phyloP scores from a whole-genome alignment of 2,113 vertebrate species.

The Callopanchax toddi region DNA sequence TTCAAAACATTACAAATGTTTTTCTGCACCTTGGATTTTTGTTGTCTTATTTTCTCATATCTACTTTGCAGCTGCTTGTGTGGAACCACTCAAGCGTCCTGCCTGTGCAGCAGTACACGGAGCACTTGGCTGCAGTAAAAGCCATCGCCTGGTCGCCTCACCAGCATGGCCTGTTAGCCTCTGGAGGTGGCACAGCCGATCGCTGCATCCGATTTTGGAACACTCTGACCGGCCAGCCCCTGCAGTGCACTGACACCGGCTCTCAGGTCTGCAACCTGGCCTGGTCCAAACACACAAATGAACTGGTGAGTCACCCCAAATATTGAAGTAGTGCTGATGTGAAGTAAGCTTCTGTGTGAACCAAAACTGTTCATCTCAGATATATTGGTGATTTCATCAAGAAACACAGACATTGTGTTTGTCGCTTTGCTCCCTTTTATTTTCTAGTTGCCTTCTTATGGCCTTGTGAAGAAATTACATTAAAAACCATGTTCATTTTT shows the following conservation, averaged over 20 bases:
- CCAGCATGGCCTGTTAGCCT: slow-evolving; percentile 94
- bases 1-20: too few relatives aligned
- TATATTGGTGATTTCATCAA: too few relatives aligned
- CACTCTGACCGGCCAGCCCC: slow-evolving; percentile 93
- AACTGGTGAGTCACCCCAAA: slow-evolving; percentile 83
- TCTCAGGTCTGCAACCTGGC: slow-evolving; percentile 98
- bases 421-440: too few relatives aligned
- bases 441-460: not conserved
- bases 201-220: slow-evolving; percentile 99
- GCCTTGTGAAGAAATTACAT: not conserved
- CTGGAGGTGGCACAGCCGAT: slow-evolving; percentile 93
- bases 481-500: not conserved
- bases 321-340: not conserved
- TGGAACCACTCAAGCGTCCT: slow-evolving; percentile 97
- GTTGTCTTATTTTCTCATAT: not conserved
- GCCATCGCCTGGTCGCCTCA: slow-evolving; percentile 98
- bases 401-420: too few relatives aligned
- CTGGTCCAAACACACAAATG: slow-evolving; percentile 98
- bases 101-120: slow-evolving; percentile 96
- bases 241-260: slow-evolving; percentile 97
- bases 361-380: too few relatives aligned
- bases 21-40: not conserved
- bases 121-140: slow-evolving; percentile 97
- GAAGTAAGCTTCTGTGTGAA: too few relatives aligned
- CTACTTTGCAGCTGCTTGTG: slow-evolving; percentile 86